phyloP scores from a whole-genome alignment of 2,113 vertebrate species.

The Caranx ignobilis region DNA sequence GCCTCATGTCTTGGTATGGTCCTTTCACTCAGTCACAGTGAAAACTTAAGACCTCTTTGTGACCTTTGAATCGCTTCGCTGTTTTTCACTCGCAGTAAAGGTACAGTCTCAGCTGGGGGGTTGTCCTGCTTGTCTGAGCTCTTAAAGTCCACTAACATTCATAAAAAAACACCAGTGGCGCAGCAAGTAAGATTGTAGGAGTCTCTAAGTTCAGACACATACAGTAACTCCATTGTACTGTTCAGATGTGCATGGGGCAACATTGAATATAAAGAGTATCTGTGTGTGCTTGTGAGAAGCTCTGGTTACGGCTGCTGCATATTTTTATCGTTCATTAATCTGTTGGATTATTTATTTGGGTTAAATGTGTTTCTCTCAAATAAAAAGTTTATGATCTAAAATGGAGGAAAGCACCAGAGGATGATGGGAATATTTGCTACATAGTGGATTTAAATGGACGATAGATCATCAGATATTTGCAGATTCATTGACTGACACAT shows the following conservation, averaged over 20 bases:
- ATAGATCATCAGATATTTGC: not conserved
- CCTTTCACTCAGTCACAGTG: slow-evolving; percentile 28
- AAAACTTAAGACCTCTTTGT: slow-evolving; percentile 52
- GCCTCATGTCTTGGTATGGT: slow-evolving; percentile 20
- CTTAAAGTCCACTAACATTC: slow-evolving; percentile 5
- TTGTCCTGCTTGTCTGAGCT: slow-evolving; percentile 1
- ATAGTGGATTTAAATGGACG: not conserved
- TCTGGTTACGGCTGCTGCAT: too few relatives aligned
- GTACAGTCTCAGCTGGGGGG: slow-evolving; percentile 4
- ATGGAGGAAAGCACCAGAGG: not conserved
- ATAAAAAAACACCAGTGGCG: not conserved
- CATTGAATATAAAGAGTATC: not conserved
- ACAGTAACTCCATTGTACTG: not conserved
- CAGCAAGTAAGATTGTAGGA: not conserved
- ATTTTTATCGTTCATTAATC: too few relatives aligned
- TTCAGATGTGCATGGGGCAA: too few relatives aligned
- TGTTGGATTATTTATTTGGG: too few relatives aligned
- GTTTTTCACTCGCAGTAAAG: slow-evolving; percentile 48
- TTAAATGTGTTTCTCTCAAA: not conserved
- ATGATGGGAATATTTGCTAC: not conserved
- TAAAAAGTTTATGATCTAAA: not conserved
- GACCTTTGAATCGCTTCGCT: slow-evolving; percentile 27
- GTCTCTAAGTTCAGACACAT: not conserved
- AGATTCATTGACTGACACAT: not conserved
- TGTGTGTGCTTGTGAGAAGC: not conserved